Evolutionary conservation across 1,140 invertebrate species (phyloP).

Genomic region (Drosophila nasuta): DNA sequence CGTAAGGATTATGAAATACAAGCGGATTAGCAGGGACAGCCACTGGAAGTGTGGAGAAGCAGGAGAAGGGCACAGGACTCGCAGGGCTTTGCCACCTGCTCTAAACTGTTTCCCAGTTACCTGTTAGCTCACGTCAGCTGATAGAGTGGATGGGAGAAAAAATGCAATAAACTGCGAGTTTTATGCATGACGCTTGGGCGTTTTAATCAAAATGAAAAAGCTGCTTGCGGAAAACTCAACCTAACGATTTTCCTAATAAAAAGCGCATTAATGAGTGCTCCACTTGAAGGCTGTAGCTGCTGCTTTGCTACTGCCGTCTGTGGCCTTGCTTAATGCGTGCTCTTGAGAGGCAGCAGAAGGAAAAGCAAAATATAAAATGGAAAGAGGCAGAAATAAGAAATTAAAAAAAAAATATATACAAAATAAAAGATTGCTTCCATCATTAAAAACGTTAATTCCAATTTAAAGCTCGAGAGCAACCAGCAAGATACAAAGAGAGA

Average conservation of each 20-base stretch:
- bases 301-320: conserved; percentile 12
- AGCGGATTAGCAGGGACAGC: conserved; percentile 71
- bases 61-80: background rate
- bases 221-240: conserved; percentile 60
- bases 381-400: conserved; percentile 1
- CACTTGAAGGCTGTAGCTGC: conserved; percentile 15
- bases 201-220: conserved; percentile 72
- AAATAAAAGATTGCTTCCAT: conserved; percentile 52
- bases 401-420: conserved; percentile 10
- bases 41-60: background rate
- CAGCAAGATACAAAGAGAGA: conserved; percentile 7
- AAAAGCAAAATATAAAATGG: background rate
- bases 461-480: conserved; percentile 65
- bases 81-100: background rate
- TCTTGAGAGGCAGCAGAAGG: conserved; percentile 6
- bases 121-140: conserved; percentile 19
- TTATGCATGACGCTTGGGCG: conserved; percentile 67
- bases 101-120: conserved; percentile 20
- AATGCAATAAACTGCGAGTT: conserved; percentile 66
- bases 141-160: conserved; percentile 66
- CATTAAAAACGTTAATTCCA: conserved; percentile 83
- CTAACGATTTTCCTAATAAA: conserved; percentile 74
- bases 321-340: conserved; percentile 19
- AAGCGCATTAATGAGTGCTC: conserved; percentile 74
- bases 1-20: conserved; percentile 77